Percentiles rank a stretch among this genome's conserved stretches.
phyloP scores from a whole-genome alignment of 2,888 invertebrate species.

The Eupithecia subumbrata region DNA sequence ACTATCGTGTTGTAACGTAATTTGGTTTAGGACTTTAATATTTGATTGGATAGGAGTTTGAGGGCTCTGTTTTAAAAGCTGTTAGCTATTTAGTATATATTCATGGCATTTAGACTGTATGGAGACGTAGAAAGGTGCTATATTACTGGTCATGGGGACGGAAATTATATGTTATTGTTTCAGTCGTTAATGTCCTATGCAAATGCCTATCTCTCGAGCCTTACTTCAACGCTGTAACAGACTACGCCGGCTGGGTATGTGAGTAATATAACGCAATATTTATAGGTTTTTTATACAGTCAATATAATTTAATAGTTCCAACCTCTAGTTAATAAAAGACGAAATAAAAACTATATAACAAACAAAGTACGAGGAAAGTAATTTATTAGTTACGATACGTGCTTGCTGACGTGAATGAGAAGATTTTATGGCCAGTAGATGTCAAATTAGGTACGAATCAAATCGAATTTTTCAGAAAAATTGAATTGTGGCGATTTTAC shows the following conservation, averaged over 20 bases:
- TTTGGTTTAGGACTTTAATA: constrained; percentile 22
- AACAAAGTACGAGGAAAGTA: constrained; percentile 31
- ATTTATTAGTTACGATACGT: constrained; percentile 14
- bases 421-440: neutral
- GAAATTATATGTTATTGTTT: neutral
- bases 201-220: too few species aligned
- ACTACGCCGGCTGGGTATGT: neutral
- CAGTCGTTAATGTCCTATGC: neutral
- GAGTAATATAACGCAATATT: neutral
- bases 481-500: too few species aligned
- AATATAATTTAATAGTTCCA: constrained; percentile 22
- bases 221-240: too few species aligned
- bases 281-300: neutral
- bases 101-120: neutral
- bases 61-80: too few species aligned
- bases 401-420: neutral
- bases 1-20: constrained; percentile 22
- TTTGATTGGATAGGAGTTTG: neutral
- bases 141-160: too few species aligned
- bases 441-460: accelerated
- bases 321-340: constrained; percentile 30
- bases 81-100: neutral
- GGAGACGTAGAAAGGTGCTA: neutral
- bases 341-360: constrained; percentile 28
- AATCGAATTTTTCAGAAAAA: too few species aligned